Percentiles rank a stretch among this genome's conserved stretches.
These are phyloP conservation scores for Conomelus anceps DNA, from an alignment of 2,888 invertebrate species.

Conservation along the genomic window DNA sequence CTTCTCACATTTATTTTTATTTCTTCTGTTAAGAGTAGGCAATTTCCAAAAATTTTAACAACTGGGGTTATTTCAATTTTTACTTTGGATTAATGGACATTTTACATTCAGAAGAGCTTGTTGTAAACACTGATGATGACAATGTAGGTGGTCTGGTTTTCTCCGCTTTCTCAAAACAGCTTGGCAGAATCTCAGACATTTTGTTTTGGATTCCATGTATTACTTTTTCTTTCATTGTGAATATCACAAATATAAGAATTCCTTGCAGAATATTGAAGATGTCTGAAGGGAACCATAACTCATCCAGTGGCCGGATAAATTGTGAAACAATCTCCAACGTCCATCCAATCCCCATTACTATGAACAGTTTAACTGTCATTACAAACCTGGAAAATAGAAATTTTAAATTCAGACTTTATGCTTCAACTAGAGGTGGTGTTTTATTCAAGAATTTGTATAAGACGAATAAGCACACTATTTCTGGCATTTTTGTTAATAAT, in stretches of 20 bases:
- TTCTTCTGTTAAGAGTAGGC: too few species aligned
- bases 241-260: not conserved
- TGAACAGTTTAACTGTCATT: slow-evolving; percentile 65
- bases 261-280: not conserved
- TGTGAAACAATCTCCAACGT: slow-evolving; percentile 50
- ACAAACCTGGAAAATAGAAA: slow-evolving; percentile 49
- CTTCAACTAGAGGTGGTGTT: not conserved
- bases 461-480: too few species aligned
- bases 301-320: not conserved
- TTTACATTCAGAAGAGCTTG: slow-evolving; percentile 3
- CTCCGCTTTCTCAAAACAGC: not conserved
- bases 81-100: not conserved
- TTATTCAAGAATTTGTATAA: too few species aligned
- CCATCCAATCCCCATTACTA: slow-evolving; percentile 76
- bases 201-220: not conserved
- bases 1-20: too few species aligned
- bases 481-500: too few species aligned
- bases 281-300: not conserved
- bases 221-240: not conserved
- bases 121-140: not conserved
- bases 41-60: not conserved
- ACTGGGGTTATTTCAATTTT: not conserved
- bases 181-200: not conserved
- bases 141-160: not conserved
- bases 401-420: not conserved